Percentiles rank a stretch among this genome's conserved stretches.
These are phyloP conservation scores for Smittia aterrima DNA, from an alignment of 2,888 invertebrate species.

Conservation along the genomic window DNA sequence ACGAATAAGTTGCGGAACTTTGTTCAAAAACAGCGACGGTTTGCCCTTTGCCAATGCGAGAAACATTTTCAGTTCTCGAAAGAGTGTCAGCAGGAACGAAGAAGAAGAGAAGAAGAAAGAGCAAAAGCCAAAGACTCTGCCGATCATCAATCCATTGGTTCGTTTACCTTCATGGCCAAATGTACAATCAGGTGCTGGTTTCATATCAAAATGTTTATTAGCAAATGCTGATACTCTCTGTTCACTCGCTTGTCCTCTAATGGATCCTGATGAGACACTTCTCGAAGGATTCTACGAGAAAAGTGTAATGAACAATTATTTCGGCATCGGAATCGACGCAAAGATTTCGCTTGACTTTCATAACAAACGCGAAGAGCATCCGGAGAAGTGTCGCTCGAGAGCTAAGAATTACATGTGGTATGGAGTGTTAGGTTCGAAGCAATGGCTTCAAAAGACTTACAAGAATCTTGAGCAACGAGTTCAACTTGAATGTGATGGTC, in stretches of 20 bases:
- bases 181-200: slow-evolving; percentile 72
- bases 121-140: slow-evolving; percentile 68
- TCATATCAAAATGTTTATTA: slow-evolving; percentile 91
- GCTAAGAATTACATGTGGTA: slow-evolving; percentile 95
- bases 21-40: slow-evolving; percentile 62
- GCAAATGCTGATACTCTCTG: slow-evolving; percentile 96
- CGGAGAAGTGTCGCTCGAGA: slow-evolving; percentile 90
- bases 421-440: slow-evolving; percentile 62
- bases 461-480: slow-evolving; percentile 95
- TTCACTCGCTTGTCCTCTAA: slow-evolving; percentile 92
- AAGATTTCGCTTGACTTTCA: slow-evolving; percentile 97
- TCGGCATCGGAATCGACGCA: slow-evolving; percentile 97
- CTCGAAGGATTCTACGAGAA: slow-evolving; percentile 88
- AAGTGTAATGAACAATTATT: slow-evolving; percentile 98
- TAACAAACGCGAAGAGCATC: slow-evolving; percentile 94
- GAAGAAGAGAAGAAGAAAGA: slow-evolving; percentile 51
- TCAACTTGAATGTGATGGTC: slow-evolving; percentile 93
- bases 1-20: slow-evolving; percentile 86
- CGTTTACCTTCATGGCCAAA: slow-evolving; percentile 85
- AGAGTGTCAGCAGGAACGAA: slow-evolving; percentile 52
- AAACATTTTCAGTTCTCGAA: slow-evolving; percentile 55
- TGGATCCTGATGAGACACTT: slow-evolving; percentile 87
- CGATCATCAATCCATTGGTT: slow-evolving; percentile 87
- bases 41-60: slow-evolving; percentile 62
- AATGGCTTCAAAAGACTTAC: slow-evolving; percentile 84